phyloP scores from a whole-genome alignment of 2,797 vertebrate genomes.

The Pseudocheirus occidentalis region DNA sequence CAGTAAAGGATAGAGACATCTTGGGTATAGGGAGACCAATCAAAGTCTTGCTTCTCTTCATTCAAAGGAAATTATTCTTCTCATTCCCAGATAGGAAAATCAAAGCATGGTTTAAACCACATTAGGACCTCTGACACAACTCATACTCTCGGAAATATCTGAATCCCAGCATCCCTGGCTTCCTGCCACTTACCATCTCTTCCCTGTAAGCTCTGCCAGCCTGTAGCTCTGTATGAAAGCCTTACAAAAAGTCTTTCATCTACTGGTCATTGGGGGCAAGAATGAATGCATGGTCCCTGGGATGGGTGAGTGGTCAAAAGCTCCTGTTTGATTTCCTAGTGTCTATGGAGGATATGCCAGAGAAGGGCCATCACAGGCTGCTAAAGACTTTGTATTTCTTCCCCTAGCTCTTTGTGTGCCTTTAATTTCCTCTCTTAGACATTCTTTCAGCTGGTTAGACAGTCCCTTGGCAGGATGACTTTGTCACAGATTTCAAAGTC shows the following conservation, averaged over 20 bases:
- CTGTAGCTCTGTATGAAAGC: no score
- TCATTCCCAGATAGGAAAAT: neutral
- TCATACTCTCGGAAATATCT: neutral
- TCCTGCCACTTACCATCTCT: neutral
- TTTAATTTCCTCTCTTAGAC: neutral
- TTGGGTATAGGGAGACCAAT: neutral
- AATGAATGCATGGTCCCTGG: neutral
- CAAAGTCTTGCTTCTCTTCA: neutral
- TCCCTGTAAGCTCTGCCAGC: neutral
- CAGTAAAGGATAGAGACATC: neutral
- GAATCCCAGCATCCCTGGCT: neutral
- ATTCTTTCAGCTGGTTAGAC: neutral
- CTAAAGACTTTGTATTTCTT: neutral
- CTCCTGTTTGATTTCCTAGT: neutral
- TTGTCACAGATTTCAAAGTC: no score
- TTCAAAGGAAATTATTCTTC: neutral
- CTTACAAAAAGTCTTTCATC: no score
- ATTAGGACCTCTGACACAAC: neutral
- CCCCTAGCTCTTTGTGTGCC: no score
- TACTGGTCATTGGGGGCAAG: no score
- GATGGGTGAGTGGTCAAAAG: neutral
- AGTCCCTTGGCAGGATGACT: neutral
- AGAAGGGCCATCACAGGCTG: neutral
- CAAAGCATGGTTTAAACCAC: neutral
- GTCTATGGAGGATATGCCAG: rapidly evolving